These are phyloP conservation scores for Alloplasta piceator DNA, from an alignment of 2,888 invertebrate species.

Conservation along the genomic window DNA sequence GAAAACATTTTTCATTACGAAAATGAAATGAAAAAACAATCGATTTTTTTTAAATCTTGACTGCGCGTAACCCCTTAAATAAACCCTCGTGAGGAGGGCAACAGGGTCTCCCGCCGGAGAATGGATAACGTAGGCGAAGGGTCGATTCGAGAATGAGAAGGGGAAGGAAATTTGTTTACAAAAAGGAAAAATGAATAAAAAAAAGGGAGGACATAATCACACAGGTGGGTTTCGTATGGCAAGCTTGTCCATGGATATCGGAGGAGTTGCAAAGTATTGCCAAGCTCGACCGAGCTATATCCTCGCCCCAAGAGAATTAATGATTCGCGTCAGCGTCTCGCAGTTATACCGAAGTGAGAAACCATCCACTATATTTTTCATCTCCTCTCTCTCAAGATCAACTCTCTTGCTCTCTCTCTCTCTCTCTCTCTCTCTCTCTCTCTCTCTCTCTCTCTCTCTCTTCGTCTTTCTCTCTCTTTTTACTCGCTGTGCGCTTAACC, in stretches of 20 bases:
- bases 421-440: conserved; percentile 44
- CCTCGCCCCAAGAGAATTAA: conserved; percentile 73
- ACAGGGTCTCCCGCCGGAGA: conserved; percentile 51
- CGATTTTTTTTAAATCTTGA: too few relatives aligned
- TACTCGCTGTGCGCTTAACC: conserved; percentile 56
- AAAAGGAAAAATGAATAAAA: conserved; percentile 46
- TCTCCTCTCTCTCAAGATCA: conserved; percentile 57
- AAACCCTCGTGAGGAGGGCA: conserved; percentile 18
- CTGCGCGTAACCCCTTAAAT: too few relatives aligned
- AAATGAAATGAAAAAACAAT: too few relatives aligned
- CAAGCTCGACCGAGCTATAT: conserved; percentile 63
- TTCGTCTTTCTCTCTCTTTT: conserved; percentile 32
- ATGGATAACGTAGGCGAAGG: conserved; percentile 17
- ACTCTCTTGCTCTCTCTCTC: conserved; percentile 50
- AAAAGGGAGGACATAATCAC: conserved; percentile 71
- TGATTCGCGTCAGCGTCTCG: conserved; percentile 76
- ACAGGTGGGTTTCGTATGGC: conserved; percentile 69
- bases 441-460: conserved; percentile 44
- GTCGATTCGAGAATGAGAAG: conserved; percentile 37
- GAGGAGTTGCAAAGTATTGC: conserved; percentile 49
- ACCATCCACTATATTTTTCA: conserved; percentile 73
- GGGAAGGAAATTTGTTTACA: conserved; percentile 26
- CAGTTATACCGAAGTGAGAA: conserved; percentile 70
- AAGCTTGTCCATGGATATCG: conserved; percentile 38
- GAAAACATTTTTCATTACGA: too few relatives aligned